These are phyloP conservation scores for Teleiodes luculella DNA, from an alignment of 2,888 invertebrate genomes.

Conservation along the genomic window DNA sequence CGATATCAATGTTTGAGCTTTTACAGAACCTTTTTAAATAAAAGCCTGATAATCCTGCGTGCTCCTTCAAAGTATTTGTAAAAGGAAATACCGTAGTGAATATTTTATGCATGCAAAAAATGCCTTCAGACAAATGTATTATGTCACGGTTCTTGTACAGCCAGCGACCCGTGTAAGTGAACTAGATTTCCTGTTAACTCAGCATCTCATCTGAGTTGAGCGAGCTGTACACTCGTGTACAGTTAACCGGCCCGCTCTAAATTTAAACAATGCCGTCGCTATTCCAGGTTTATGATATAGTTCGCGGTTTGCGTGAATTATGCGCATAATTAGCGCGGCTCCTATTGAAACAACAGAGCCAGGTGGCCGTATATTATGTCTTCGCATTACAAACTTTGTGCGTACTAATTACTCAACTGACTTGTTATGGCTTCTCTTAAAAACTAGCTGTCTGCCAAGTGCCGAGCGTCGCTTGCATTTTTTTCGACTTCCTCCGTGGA, in stretches of 20 bases:
- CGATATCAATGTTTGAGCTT: neutral
- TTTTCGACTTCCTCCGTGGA: too few species aligned
- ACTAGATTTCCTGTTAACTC: constrained; percentile 60
- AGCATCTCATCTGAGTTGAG: constrained; percentile 29
- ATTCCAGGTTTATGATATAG: constrained; percentile 35
- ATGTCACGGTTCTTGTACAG: constrained; percentile 43
- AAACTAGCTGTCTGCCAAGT: neutral
- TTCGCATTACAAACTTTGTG: neutral
- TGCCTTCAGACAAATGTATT: neutral
- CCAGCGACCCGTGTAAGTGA: constrained; percentile 60
- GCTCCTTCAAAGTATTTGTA: neutral
- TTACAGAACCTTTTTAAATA: neutral
- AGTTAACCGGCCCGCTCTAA: constrained; percentile 45
- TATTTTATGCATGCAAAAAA: neutral
- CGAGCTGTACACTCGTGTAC: constrained; percentile 20
- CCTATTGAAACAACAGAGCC: constrained; percentile 12
- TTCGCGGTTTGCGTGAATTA: constrained; percentile 23
- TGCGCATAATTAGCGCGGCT: constrained; percentile 16
- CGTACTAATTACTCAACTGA: neutral
- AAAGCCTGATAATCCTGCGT: neutral
- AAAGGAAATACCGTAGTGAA: neutral
- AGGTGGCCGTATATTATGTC: neutral
- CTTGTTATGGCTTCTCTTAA: constrained; percentile 1
- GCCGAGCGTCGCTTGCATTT: too few species aligned
- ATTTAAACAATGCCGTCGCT: constrained; percentile 45